Evolutionary conservation across 2,888 invertebrate species (phyloP).

Genomic region (Osedax frankpressi): DNA sequence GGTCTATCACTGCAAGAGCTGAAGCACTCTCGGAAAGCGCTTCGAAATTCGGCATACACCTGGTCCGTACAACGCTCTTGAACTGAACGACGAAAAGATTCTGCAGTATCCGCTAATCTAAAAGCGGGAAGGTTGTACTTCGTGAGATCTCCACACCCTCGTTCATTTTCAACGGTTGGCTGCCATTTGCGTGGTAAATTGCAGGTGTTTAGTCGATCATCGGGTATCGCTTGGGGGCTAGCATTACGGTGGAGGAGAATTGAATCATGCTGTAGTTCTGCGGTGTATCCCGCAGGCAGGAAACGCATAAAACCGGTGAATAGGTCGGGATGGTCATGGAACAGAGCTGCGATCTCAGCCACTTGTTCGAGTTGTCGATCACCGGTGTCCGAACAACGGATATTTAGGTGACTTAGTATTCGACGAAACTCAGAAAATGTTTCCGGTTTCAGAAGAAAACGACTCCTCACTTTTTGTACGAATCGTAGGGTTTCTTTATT

Average conservation of each 20-base stretch:
- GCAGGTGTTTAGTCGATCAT: too few species aligned
- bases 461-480: not conserved
- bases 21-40: not conserved
- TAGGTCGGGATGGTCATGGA: not conserved
- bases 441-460: not conserved
- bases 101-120: too few species aligned
- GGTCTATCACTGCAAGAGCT: too few species aligned
- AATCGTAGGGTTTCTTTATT: not conserved
- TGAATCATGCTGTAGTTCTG: not conserved
- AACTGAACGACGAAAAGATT: too few species aligned
- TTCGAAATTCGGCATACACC: not conserved
- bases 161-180: too few species aligned
- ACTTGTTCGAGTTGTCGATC: not conserved
- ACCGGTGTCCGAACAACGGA: not conserved
- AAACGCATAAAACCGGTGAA: not conserved
- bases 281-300: not conserved
- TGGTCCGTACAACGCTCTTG: too few species aligned
- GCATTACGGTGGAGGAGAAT: not conserved
- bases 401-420: not conserved
- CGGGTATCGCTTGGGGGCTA: not conserved
- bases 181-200: too few species aligned
- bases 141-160: too few species aligned
- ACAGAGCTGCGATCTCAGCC: not conserved
- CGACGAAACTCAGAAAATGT: not conserved
- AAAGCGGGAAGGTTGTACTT: too few species aligned